Evolutionary conservation across 2,113 vertebrate genomes (phyloP).

Genomic region (Periophthalmus modestus): DNA sequence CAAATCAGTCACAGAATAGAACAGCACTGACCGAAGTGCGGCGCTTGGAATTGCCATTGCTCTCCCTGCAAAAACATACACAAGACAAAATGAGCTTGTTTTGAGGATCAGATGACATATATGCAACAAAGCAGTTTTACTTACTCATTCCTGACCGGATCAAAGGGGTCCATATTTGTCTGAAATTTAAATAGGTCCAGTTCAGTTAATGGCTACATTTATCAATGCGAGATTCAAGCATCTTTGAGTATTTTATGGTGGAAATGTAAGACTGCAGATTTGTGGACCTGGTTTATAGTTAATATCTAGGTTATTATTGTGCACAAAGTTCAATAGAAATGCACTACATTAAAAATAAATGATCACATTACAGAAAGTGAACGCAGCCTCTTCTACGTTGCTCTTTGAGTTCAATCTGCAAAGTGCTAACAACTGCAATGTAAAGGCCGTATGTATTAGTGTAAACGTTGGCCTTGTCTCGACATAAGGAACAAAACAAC

Average conservation of each 20-base stretch:
- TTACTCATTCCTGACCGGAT: slow-evolving; percentile 55
- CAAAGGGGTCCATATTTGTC: slow-evolving; percentile 65
- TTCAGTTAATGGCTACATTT: not conserved
- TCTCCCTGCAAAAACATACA: slow-evolving; percentile 49
- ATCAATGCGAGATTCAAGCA: not conserved
- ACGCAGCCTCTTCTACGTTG: no score
- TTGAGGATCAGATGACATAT: not conserved
- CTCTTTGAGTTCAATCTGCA: not conserved
- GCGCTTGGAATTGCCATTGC: slow-evolving; percentile 46
- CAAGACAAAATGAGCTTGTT: not conserved
- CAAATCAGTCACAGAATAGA: not conserved
- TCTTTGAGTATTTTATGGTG: no score
- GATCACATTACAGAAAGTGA: no score
- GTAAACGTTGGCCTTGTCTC: not conserved
- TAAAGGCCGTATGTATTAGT: not conserved
- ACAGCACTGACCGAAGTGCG: slow-evolving; percentile 71
- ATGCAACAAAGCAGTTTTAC: slow-evolving; percentile 18
- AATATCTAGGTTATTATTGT: no score
- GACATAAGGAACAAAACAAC: not conserved
- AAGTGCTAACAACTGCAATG: not conserved
- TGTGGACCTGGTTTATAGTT: no score
- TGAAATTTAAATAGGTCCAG: slow-evolving; percentile 8
- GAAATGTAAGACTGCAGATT: no score
- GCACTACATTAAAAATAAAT: no score
- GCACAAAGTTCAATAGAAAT: no score